Conservation (phyloP, 2,888 invertebrate species). For the Abscondita cerata region DNA sequence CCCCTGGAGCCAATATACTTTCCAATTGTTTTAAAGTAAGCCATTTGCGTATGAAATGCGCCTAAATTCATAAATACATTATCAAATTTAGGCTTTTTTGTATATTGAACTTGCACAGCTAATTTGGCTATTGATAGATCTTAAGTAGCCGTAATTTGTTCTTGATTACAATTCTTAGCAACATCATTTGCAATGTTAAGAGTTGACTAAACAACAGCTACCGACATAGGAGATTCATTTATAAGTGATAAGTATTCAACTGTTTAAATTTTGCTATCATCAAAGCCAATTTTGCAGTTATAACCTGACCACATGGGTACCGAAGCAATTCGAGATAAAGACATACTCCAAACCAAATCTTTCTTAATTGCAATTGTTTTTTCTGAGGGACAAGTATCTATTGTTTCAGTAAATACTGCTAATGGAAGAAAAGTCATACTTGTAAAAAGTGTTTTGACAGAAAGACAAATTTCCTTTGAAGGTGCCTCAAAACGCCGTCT, state of each 20-base stretch:
- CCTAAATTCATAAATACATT: conserved; percentile 46
- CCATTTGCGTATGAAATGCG: conserved; percentile 38
- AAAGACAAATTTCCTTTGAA: conserved; percentile 37
- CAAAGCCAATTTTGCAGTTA: conserved; percentile 38
- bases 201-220: conserved; percentile 47
- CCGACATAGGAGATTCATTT: conserved; percentile 45
- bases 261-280: conserved; percentile 40
- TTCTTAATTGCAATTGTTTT: conserved; percentile 40
- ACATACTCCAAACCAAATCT: conserved; percentile 43
- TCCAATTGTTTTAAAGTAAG: conserved; percentile 42
- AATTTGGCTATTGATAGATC: conserved; percentile 46
- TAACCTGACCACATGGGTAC: conserved; percentile 47
- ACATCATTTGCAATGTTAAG: conserved; percentile 39
- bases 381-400: background rate
- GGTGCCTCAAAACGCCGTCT: conserved; percentile 40
- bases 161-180: conserved; percentile 43
- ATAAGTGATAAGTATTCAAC: conserved; percentile 48
- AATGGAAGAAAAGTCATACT: conserved; percentile 35
- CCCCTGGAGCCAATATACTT: conserved; percentile 47
- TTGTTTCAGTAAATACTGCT: conserved; percentile 23
- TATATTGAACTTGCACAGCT: conserved; percentile 44
- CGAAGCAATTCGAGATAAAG: conserved; percentile 35
- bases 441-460: conserved; percentile 26
- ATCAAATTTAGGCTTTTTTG: conserved; percentile 43
- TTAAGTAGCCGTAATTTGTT: conserved; percentile 45